These are phyloP conservation scores for Poecilus cupreus DNA, from an alignment of 2,888 invertebrate species.

Conservation along the genomic window DNA sequence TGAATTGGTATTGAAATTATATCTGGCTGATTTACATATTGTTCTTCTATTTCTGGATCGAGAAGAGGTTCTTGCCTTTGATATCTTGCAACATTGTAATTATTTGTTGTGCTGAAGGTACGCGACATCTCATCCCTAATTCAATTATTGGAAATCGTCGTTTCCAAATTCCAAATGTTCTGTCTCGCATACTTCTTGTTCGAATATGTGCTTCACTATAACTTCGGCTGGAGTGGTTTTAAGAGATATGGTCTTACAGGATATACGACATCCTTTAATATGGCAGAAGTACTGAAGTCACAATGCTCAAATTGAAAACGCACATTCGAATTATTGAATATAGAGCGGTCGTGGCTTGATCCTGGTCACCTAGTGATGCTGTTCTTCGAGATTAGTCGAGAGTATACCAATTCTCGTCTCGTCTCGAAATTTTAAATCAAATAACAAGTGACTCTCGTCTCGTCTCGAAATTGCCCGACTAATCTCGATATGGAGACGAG, in stretches of 20 bases:
- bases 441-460: no score
- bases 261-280: no score
- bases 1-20: background rate
- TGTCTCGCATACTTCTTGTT: background rate
- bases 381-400: no score
- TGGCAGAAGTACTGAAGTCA: no score
- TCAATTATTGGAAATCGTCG: background rate
- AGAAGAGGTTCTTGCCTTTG: background rate
- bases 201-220: background rate
- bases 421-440: no score
- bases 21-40: background rate
- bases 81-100: background rate
- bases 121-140: background rate
- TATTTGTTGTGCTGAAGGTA: background rate
- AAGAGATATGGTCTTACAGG: no score
- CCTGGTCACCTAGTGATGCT: no score
- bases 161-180: slow-evolving; percentile 18
- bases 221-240: background rate
- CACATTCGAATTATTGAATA: slow-evolving; percentile 63
- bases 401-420: no score
- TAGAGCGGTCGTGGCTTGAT: slow-evolving; percentile 64
- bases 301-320: slow-evolving; percentile 54
- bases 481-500: no score
- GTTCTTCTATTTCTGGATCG: background rate
- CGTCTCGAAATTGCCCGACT: no score